Conservation (phyloP, 2,888 invertebrate genomes). For the Aelia acuminata region DNA sequence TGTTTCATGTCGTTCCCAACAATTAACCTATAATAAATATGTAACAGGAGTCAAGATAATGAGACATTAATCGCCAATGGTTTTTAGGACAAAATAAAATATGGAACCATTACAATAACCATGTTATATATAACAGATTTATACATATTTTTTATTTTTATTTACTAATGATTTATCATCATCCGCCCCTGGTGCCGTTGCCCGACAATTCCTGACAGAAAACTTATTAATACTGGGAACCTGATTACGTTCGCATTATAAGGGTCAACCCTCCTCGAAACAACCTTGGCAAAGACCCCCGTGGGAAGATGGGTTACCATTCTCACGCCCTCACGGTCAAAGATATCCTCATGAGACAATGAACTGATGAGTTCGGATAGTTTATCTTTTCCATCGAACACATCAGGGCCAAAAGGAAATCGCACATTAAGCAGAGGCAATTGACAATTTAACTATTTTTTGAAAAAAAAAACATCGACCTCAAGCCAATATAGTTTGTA, state of each 20-base stretch:
- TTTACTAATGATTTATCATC: too few relatives aligned
- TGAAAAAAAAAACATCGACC: not conserved
- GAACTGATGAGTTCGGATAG: not conserved
- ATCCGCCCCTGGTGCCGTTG: too few relatives aligned
- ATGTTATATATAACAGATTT: too few relatives aligned
- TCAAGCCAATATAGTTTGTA: not conserved
- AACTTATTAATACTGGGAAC: not conserved
- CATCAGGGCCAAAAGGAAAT: not conserved
- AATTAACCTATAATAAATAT: too few relatives aligned
- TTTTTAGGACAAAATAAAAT: too few relatives aligned
- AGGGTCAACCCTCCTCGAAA: not conserved
- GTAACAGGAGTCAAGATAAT: too few relatives aligned
- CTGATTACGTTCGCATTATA: not conserved
- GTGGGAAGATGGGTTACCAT: conserved; percentile 19
- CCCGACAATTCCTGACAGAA: not conserved
- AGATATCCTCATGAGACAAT: conserved; percentile 1
- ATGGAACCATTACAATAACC: too few relatives aligned
- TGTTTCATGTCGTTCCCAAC: too few relatives aligned
- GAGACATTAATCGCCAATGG: too few relatives aligned
- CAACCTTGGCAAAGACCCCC: conserved; percentile 47
- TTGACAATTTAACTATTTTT: not conserved
- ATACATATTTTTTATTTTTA: too few relatives aligned
- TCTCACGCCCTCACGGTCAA: conserved; percentile 46
- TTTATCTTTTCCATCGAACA: not conserved
- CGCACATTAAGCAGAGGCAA: not conserved